Base-by-base conservation (phyloP, 2,888 invertebrate species). In the Liopterus haemorrhoidalis region DNA sequence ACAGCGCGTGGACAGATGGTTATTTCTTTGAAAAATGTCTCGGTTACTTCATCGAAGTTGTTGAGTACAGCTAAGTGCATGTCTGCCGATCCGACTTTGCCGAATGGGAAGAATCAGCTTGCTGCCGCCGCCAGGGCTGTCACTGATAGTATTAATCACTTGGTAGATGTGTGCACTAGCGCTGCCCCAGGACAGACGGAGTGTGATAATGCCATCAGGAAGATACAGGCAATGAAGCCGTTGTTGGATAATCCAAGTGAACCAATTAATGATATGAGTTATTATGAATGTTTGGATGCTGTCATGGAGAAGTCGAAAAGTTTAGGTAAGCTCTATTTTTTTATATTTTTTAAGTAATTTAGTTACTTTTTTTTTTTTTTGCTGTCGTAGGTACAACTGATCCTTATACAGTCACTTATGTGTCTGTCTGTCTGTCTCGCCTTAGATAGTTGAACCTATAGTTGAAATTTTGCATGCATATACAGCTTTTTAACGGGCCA, bases 151-250 rank as follows among this genome's bases (percentile, higher is more conserved):
- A 91, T 96, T 54, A 96, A 95, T 65, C 79, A 85, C 56, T 71
- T 96, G 49, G 86, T 95, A 2, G 85, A 88, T 65, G 82, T 86
- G 4, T 88, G 85, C 63, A 91, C 91, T 1, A 84, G 84, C 22
- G 89, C 91, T 0, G 90, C 92, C 0, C 95, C 96, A 0, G 94
- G 96, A 0, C 94, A 95, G 70, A 91, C 89, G 65, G 96, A 97
- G 63, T 97, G 97, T 69, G 93, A 92, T 63, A 94, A 89, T 54
- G 95, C 96, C 1, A 83, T 96, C 41, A 75, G 95, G 51, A 88
- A 89, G 65, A 93, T 97, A 47, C 85, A 89, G 67, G 83, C 88
- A 44, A 80, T 89, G 66, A 77, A 83, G 14, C 83, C 87, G 2
- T 72, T 94, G 49, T 72, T 97, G 36, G 84, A 86, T 55, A 82